Conservation (phyloP, 2,888 invertebrate genomes). For the Bedellia somnulentella region DNA sequence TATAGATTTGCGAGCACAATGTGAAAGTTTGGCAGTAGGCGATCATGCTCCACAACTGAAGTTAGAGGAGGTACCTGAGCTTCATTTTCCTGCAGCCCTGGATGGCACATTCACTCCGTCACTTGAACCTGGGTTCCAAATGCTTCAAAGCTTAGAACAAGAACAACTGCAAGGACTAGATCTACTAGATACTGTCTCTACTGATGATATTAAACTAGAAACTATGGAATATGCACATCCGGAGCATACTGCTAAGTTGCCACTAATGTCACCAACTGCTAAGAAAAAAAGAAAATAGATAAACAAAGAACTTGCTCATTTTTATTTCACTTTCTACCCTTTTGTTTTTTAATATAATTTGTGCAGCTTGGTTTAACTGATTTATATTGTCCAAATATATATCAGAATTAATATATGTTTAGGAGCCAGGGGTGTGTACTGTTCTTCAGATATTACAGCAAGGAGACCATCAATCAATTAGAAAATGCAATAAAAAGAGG, state of each 20-base stretch:
- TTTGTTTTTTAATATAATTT: too few species aligned
- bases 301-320: too few species aligned
- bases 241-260: conserved; percentile 27
- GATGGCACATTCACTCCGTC: conserved; percentile 59
- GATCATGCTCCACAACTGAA: conserved; percentile 39
- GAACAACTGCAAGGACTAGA: conserved; percentile 52
- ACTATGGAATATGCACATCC: conserved; percentile 40
- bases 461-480: too few species aligned
- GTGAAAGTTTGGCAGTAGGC: conserved; percentile 32
- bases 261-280: conserved; percentile 34
- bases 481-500: too few species aligned
- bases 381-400: too few species aligned
- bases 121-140: conserved; percentile 66
- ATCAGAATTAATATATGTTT: too few species aligned
- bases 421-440: too few species aligned
- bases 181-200: conserved; percentile 33
- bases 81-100: conserved; percentile 54
- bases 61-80: conserved; percentile 52
- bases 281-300: conserved; percentile 47
- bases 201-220: conserved; percentile 47
- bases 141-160: conserved; percentile 66
- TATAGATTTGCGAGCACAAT: conserved; percentile 24
- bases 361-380: too few species aligned
- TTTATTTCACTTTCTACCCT: too few species aligned
- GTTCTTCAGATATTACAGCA: too few species aligned